Evolutionary conservation across 2,888 invertebrate species (phyloP).

Genomic region (Drosophila mimetica): DNA sequence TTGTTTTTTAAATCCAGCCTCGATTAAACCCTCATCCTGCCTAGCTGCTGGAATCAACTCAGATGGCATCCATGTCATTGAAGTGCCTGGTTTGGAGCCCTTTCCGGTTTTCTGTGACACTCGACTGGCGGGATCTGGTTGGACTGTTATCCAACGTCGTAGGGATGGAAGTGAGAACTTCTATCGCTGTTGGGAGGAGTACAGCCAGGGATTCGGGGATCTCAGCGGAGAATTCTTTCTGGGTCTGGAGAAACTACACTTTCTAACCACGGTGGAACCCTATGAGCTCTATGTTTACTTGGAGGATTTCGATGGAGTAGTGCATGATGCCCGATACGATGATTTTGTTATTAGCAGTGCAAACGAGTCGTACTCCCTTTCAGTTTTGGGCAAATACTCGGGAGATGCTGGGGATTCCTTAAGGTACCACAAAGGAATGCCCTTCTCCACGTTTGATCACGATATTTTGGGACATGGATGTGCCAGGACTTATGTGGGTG

Average conservation of each 20-base stretch:
- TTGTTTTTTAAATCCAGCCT: no score
- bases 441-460: constrained; percentile 88
- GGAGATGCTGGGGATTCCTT: constrained; percentile 90
- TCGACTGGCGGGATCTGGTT: constrained; percentile 85
- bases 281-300: constrained; percentile 87
- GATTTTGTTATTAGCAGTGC: constrained; percentile 88
- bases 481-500: constrained; percentile 88
- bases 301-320: constrained; percentile 86
- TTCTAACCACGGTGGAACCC: constrained; percentile 80
- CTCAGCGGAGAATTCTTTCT: constrained; percentile 89
- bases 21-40: constrained; percentile 58
- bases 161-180: constrained; percentile 88
- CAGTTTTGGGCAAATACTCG: constrained; percentile 87
- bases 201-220: constrained; percentile 89
- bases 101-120: constrained; percentile 62
- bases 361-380: constrained; percentile 87
- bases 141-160: constrained; percentile 89
- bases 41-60: constrained; percentile 65
- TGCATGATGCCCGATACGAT: constrained; percentile 86
- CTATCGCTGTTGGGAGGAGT: constrained; percentile 87
- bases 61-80: constrained; percentile 53
- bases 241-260: constrained; percentile 88
- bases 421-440: constrained; percentile 88
- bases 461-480: constrained; percentile 88
- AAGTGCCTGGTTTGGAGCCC: constrained; percentile 81